phyloP scores from a whole-genome alignment of 2,797 vertebrate species.

The Labeo calbasu region DNA sequence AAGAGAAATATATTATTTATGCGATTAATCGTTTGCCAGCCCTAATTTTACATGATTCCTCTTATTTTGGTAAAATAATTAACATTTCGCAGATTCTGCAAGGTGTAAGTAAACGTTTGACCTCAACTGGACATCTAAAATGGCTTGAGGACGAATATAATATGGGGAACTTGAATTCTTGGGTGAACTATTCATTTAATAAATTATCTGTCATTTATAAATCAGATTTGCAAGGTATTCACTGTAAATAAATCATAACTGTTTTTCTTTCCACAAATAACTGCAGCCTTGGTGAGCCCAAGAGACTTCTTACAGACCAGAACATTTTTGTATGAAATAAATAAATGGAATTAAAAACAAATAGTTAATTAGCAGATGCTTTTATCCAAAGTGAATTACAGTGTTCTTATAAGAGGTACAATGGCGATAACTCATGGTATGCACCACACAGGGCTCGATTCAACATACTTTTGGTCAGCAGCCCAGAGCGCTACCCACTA shows the following conservation, averaged over 20 bases:
- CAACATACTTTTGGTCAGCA: neutral
- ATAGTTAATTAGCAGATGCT: conserved; percentile 2
- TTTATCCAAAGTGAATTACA: conserved; percentile 10
- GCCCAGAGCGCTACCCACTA: neutral
- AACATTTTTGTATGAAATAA: neutral
- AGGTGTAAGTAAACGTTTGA: too few relatives aligned
- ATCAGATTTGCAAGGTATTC: neutral
- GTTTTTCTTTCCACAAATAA: neutral
- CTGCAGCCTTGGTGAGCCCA: neutral
- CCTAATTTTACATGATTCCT: too few relatives aligned
- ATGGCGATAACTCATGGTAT: neutral
- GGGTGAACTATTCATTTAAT: neutral
- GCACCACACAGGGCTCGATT: neutral
- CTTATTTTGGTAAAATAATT: too few relatives aligned
- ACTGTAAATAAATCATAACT: neutral
- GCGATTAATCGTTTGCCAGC: too few relatives aligned
- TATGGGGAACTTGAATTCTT: too few relatives aligned
- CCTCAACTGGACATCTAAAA: too few relatives aligned
- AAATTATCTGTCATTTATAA: neutral
- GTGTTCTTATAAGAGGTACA: neutral
- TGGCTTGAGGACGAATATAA: too few relatives aligned
- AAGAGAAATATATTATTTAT: too few relatives aligned
- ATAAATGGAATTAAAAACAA: neutral
- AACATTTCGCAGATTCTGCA: too few relatives aligned
- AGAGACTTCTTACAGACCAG: neutral